Conservation (phyloP, 2,113 vertebrate species). For the Cettia cetti region DNA sequence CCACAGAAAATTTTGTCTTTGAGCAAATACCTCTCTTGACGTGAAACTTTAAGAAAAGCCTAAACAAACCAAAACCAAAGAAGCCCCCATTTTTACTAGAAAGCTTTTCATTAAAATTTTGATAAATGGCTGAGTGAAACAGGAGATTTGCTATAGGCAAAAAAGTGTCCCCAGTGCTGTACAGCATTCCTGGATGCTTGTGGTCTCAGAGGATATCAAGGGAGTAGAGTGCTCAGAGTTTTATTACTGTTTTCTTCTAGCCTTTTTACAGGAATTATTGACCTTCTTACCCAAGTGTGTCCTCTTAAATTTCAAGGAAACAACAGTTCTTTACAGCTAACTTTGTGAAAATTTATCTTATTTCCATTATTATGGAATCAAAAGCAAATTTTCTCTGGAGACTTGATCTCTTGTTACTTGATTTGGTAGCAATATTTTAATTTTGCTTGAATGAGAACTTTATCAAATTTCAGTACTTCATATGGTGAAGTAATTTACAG, state of each 20-base stretch:
- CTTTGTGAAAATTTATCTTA: background rate
- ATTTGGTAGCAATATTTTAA: background rate
- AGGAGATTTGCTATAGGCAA: background rate
- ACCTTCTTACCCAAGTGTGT: background rate
- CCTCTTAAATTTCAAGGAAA: background rate
- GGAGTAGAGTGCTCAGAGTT: background rate
- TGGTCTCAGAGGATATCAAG: background rate
- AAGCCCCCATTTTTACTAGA: background rate
- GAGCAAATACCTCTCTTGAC: background rate
- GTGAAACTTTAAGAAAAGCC: background rate
- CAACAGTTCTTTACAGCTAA: background rate
- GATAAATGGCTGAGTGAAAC: background rate
- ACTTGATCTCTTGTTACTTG: background rate
- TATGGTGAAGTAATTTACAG: background rate
- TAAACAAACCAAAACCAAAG: background rate
- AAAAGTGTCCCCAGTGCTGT: accelerated
- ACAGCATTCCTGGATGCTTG: background rate
- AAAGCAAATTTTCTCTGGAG: background rate
- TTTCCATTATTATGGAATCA: background rate
- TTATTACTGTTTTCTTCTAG: background rate
- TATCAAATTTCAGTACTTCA: background rate
- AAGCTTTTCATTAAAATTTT: background rate
- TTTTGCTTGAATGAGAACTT: background rate
- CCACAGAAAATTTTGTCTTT: background rate
- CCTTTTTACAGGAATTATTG: background rate